These are phyloP conservation scores for Eupsilia transversa DNA, from an alignment of 2,888 invertebrate species.

Conservation along the genomic window DNA sequence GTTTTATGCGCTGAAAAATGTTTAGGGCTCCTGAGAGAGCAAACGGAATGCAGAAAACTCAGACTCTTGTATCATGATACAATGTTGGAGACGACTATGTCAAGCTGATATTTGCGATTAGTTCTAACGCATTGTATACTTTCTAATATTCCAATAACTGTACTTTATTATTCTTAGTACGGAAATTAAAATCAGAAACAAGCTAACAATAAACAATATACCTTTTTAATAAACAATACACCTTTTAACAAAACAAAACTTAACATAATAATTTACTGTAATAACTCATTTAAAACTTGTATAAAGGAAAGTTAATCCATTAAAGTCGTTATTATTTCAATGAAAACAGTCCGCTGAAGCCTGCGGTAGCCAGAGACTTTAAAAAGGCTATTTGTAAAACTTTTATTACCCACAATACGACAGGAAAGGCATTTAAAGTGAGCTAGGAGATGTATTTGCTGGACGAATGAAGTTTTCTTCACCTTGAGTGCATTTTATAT, in stretches of 20 bases:
- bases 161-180: not conserved
- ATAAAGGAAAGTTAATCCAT: conserved; percentile 45
- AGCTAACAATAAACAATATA: not conserved
- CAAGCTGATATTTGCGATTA: not conserved
- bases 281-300: conserved; percentile 43
- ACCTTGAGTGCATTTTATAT: conserved; percentile 10
- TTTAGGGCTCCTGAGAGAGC: too few species aligned
- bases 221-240: conserved; percentile 8
- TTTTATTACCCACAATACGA: conserved; percentile 46
- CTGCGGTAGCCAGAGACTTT: conserved; percentile 11
- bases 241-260: conserved; percentile 7
- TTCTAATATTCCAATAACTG: not conserved
- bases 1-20: not conserved
- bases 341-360: conserved; percentile 18
- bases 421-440: conserved; percentile 40
- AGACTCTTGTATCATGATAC: not conserved
- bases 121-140: not conserved
- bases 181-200: not conserved
- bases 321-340: conserved; percentile 51
- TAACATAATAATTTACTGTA: conserved; percentile 18
- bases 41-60: not conserved
- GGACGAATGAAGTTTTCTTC: conserved; percentile 25
- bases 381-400: conserved; percentile 31
- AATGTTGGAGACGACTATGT: not conserved
- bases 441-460: conserved; percentile 7